Base-by-base conservation (phyloP, 2,888 invertebrate species). In the Stictocephala bisonia region DNA sequence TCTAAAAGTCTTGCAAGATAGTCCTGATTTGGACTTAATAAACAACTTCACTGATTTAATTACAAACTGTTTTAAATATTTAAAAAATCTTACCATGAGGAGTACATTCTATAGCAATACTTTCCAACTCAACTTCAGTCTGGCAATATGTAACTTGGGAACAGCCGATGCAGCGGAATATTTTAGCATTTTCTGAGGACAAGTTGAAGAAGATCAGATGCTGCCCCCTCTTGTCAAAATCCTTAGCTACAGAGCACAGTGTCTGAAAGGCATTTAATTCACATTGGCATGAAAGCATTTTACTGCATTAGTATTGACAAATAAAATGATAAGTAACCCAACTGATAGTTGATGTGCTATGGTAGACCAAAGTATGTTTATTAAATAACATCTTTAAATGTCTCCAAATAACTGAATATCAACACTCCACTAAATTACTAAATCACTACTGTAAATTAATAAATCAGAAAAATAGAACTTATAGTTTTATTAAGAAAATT, bases 161-260 rank as follows among this genome's bases (percentile, higher is more conserved):
- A 41, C 73, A 75, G 0, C 69, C 66, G 15, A 71, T 41, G 22
- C 74, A 68, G 6, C 69, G 64, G 11, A 71, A 67, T 2, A 58
- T 58, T 22, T 66, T 67, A 35, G 64, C 41, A 26, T 74, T 68
- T 41, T 78, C 75, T n/a, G 80, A 75, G 66, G 80, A 84, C 11
- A 86, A 80, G 76, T 86, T 84, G 7, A 85, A 71, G 29, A 91
- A 82, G 48, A 88, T 81, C 44, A 92, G 81, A 78, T 84, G 83
- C 73, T 87, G 87, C 3, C 83, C 82, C n/a, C 84, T 82, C 22
- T 82, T 83, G 48, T 87, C 84, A 75, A 91, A 86, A 71, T 88
- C 88, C 74, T 85, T 85, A 3, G 87, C 83, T 7, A 92, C 80
- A 0, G 86, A 86, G 75, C 87, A 86, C 2, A 93, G 83, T 64